Conservation (phyloP, 2,113 vertebrate genomes). For the Gopherus flavomarginatus region DNA sequence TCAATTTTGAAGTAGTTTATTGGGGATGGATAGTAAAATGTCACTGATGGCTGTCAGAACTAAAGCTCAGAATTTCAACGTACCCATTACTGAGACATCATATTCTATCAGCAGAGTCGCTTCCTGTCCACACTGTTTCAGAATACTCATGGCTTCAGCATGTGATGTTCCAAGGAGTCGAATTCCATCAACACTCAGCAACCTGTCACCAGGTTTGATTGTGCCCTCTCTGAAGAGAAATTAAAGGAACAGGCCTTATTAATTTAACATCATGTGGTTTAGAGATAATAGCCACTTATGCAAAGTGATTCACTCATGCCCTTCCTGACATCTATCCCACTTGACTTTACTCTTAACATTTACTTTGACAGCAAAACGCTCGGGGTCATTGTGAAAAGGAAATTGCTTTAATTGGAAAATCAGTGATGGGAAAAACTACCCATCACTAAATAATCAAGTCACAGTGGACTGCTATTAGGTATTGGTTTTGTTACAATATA, state of each 20-base stretch:
- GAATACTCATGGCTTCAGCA: conserved; percentile 95
- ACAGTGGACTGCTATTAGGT: conserved; percentile 19
- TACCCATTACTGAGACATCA: conserved; percentile 97
- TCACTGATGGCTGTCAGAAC: background rate
- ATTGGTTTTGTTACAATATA: conserved; percentile 59
- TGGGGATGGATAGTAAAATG: conserved; percentile 22
- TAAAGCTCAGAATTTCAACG: conserved; percentile 45
- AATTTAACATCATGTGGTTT: conserved; percentile 44
- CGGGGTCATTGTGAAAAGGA: conserved; percentile 46
- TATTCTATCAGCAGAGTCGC: conserved; percentile 95
- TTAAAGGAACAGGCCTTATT: conserved; percentile 67
- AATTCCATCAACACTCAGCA: conserved; percentile 97
- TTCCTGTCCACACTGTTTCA: conserved; percentile 98
- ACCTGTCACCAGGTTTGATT: conserved; percentile 93
- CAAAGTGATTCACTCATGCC: background rate
- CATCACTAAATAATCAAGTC: conserved; percentile 57
- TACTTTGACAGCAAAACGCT: conserved; percentile 41
- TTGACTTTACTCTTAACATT: conserved; percentile 64
- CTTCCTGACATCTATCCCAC: conserved; percentile 23
- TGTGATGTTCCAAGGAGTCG: conserved; percentile 93
- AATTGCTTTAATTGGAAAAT: conserved; percentile 69
- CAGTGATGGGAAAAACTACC: conserved; percentile 62
- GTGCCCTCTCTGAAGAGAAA: conserved; percentile 90
- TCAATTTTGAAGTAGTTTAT: conserved; percentile 40
- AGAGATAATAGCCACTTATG: conserved; percentile 49